A percentile compares a stretch with the other conserved stretches of the same genome.
Conservation (phyloP, 2,113 vertebrate species). For the Actinemys pallida region DNA sequence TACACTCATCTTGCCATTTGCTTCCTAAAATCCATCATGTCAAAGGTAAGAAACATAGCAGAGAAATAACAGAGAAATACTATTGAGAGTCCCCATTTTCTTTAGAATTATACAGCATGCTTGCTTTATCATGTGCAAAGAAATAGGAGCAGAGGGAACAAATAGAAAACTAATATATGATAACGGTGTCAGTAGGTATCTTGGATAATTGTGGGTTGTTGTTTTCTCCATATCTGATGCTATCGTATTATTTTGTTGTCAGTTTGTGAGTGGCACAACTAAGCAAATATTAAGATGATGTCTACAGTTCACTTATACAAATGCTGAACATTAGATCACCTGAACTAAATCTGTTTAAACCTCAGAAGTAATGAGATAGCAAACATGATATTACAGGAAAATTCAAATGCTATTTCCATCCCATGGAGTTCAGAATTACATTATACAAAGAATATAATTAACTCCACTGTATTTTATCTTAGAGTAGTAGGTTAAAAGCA, state of each 20-base stretch:
- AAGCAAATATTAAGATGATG: constrained; percentile 54
- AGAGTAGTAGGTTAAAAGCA: constrained; percentile 70
- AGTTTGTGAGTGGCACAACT: constrained; percentile 59
- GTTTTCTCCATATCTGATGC: neutral
- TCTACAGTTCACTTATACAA: constrained; percentile 64
- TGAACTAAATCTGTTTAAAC: constrained; percentile 73
- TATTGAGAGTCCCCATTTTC: neutral
- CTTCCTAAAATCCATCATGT: neutral
- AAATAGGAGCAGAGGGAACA: neutral
- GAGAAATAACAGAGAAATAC: neutral
- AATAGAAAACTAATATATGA: neutral
- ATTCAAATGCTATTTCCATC: constrained; percentile 72
- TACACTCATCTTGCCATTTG: neutral
- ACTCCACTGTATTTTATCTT: constrained; percentile 64
- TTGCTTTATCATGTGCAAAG: constrained; percentile 48
- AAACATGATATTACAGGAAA: constrained; percentile 75
- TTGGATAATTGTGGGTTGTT: neutral
- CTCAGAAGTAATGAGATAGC: constrained; percentile 71
- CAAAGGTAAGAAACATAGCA: neutral
- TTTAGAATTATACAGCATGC: neutral
- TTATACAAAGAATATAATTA: constrained; percentile 78
- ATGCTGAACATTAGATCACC: constrained; percentile 68
- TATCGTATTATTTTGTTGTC: constrained; percentile 23
- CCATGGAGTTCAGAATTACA: constrained; percentile 74
- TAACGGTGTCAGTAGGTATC: neutral